These are phyloP conservation scores for Amphipoea lucens DNA, from an alignment of 2,888 invertebrate species.

Conservation along the genomic window DNA sequence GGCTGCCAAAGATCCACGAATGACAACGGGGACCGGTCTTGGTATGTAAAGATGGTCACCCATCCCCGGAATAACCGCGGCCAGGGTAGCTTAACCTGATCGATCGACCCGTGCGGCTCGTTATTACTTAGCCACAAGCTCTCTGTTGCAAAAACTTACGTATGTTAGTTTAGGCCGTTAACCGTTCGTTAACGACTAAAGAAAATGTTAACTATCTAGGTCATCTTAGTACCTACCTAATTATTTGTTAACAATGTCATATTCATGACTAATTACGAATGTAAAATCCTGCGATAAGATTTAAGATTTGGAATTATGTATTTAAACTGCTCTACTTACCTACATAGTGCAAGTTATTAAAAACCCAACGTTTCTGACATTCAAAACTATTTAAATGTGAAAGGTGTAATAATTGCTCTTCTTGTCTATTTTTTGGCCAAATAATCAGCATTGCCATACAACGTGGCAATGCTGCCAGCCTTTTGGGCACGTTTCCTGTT, in stretches of 20 bases:
- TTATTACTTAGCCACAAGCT: too few relatives aligned
- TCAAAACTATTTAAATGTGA: neutral
- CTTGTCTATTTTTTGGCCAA: too few relatives aligned
- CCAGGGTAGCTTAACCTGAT: neutral
- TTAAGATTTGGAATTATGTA: neutral
- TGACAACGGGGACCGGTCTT: neutral
- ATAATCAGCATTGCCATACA: too few relatives aligned
- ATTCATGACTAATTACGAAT: slow-evolving; percentile 16
- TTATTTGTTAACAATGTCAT: slow-evolving; percentile 3
- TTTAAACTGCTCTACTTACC: neutral
- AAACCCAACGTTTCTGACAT: neutral
- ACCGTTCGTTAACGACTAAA: neutral
- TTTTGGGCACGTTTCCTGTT: too few relatives aligned
- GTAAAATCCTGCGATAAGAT: neutral
- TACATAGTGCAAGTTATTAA: neutral
- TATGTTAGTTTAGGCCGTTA: neutral
- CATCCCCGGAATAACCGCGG: neutral
- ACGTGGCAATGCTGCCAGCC: too few relatives aligned
- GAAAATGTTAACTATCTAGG: slow-evolving; percentile 9
- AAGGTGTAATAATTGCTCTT: neutral
- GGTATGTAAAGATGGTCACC: neutral
- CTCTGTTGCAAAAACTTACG: neutral
- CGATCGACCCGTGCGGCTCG: too few relatives aligned
- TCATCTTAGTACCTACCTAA: slow-evolving; percentile 7
- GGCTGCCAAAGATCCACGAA: too few relatives aligned